Conservation (phyloP, 1,140 invertebrate species). For the Macrocentrus cingulum region DNA sequence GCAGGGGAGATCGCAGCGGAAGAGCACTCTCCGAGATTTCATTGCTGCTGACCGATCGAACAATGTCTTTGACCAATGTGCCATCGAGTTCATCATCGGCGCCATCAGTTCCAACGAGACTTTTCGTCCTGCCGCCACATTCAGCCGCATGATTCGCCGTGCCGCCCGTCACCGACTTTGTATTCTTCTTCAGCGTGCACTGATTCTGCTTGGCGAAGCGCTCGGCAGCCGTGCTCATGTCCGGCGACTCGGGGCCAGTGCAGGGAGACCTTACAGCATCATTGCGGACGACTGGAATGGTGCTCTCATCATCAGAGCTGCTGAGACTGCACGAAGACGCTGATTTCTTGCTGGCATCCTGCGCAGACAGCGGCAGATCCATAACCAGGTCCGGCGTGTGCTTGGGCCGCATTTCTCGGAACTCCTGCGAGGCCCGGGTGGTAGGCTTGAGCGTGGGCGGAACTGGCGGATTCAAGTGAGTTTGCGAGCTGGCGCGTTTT, state of each 20-base stretch:
- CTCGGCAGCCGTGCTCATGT: conserved; percentile 73
- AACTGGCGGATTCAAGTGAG: conserved; percentile 46
- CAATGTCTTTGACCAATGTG: conserved; percentile 43
- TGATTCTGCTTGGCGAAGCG: conserved; percentile 78
- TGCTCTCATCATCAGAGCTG: conserved; percentile 51
- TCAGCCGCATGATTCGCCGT: conserved; percentile 11
- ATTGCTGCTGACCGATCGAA: conserved; percentile 49
- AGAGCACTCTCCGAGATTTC: conserved; percentile 41
- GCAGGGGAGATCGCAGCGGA: conserved; percentile 55
- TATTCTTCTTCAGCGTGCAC: conserved; percentile 79
- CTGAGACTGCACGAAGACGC: conserved; percentile 51
- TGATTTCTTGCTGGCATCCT: conserved; percentile 58
- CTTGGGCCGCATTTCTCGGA: conserved; percentile 63
- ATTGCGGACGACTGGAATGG: conserved; percentile 24
- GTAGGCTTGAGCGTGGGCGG: conserved; percentile 44
- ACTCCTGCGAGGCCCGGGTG: conserved; percentile 50
- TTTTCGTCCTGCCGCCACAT: conserved; percentile 27
- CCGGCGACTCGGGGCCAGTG: conserved; percentile 64
- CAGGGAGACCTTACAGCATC: conserved; percentile 45
- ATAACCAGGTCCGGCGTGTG: conserved; percentile 88
- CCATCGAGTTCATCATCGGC: conserved; percentile 33
- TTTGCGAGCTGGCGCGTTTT: conserved; percentile 62
- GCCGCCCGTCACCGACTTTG: conserved; percentile 49
- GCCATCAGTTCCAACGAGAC: conserved; percentile 30
- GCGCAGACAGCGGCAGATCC: conserved; percentile 71